A percentile compares a stretch with the other conserved stretches of the same genome.
These are phyloP conservation scores for Drosophila suboccidentalis DNA, from an alignment of 2,888 invertebrate species.

Conservation along the genomic window DNA sequence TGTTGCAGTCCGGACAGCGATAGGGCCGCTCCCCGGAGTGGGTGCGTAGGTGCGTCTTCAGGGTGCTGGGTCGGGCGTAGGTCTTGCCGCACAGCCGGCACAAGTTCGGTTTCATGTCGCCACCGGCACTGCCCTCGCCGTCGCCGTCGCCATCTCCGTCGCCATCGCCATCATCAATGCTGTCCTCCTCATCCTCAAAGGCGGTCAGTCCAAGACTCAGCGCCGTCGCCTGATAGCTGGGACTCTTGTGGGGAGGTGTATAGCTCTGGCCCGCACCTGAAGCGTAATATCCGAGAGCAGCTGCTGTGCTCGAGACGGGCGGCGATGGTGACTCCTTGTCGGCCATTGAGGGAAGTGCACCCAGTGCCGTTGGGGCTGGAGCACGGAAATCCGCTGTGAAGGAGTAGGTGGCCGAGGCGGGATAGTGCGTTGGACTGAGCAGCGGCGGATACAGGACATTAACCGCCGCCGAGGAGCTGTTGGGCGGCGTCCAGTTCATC, in stretches of 20 bases:
- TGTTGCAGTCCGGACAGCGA: constrained; percentile 95
- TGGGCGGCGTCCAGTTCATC: constrained; percentile 91
- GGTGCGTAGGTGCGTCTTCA: constrained; percentile 98
- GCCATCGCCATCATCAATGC: constrained; percentile 87
- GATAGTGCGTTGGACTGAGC: constrained; percentile 89
- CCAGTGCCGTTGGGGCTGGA: constrained; percentile 86
- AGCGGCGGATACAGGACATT: constrained; percentile 89
- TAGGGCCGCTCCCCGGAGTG: constrained; percentile 95
- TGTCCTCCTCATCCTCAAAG: constrained; percentile 90
- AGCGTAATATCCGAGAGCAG: constrained; percentile 84
- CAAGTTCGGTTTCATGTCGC: constrained; percentile 92
- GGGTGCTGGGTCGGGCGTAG: constrained; percentile 97
- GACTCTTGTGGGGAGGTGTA: constrained; percentile 84
- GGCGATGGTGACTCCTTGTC: constrained; percentile 83
- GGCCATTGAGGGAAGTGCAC: constrained; percentile 85
- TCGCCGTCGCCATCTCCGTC: constrained; percentile 83
- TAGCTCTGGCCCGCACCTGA: constrained; percentile 80
- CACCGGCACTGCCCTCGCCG: constrained; percentile 85
- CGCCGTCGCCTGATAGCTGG: constrained; percentile 76
- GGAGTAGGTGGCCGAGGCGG: constrained; percentile 91
- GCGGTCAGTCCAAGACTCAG: constrained; percentile 66
- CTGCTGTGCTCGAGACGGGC: constrained; percentile 52
- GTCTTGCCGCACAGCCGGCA: constrained; percentile 98
- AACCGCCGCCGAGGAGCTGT: constrained; percentile 87
- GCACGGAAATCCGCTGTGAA: constrained; percentile 93